Evolutionary conservation across 2,888 invertebrate genomes (phyloP).

Genomic region (Brachyptera risi): DNA sequence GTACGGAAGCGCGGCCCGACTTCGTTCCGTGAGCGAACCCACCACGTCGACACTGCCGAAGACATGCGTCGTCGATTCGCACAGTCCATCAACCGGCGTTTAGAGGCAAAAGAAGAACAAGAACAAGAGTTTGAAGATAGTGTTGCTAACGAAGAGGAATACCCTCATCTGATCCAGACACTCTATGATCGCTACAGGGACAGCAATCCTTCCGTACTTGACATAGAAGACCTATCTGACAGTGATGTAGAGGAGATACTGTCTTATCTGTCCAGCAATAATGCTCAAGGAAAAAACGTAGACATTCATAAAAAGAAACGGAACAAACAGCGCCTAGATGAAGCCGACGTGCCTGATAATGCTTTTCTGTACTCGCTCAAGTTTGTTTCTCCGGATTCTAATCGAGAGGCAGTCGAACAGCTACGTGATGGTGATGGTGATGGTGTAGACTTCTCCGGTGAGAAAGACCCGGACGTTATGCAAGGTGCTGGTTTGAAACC

Average conservation of each 20-base stretch:
- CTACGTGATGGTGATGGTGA: slow-evolving; percentile 27
- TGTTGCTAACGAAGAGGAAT: slow-evolving; percentile 44
- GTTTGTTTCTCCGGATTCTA: slow-evolving; percentile 28
- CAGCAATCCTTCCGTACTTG: slow-evolving; percentile 41
- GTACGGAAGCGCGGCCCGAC: slow-evolving; percentile 43
- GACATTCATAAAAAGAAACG: slow-evolving; percentile 23
- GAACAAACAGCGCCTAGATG: slow-evolving; percentile 28
- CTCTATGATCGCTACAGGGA: slow-evolving; percentile 57
- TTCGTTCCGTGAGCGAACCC: slow-evolving; percentile 51
- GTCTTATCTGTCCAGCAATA: slow-evolving; percentile 32
- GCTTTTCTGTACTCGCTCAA: slow-evolving; percentile 31
- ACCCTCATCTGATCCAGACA: slow-evolving; percentile 52
- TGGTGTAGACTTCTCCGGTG: slow-evolving; percentile 23
- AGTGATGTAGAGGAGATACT: slow-evolving; percentile 36
- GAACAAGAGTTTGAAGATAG: slow-evolving; percentile 40
- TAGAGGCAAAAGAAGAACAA: slow-evolving; percentile 37
- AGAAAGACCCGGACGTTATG: slow-evolving; percentile 28
- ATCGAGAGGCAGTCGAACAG: slow-evolving; percentile 30
- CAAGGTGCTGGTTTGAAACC: slow-evolving; percentile 4
- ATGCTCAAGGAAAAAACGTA: slow-evolving; percentile 1
- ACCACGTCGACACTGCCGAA: slow-evolving; percentile 46
- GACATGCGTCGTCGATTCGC: slow-evolving; percentile 45
- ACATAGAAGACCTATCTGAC: slow-evolving; percentile 36
- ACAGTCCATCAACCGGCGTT: slow-evolving; percentile 38
- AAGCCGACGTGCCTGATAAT: slow-evolving; percentile 21